Base-by-base conservation (phyloP, 2,797 vertebrate genomes). In the Chloroceryle inda region DNA sequence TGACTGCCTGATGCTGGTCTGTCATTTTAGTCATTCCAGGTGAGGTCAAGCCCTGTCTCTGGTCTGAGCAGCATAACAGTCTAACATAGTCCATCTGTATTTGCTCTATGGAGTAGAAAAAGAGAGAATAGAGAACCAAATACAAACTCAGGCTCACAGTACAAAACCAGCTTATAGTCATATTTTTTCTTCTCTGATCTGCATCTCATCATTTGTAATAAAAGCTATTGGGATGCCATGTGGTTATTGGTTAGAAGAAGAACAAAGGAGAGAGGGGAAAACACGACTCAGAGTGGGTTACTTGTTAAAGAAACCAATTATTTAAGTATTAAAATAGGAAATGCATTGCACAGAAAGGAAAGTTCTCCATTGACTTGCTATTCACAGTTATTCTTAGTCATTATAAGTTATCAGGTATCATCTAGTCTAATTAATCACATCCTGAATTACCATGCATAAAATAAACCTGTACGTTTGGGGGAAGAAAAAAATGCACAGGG, bases 301-400 rank as follows among this genome's bases (percentile, higher is more conserved):
- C 40, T 91, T 92, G 79, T 58, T 89, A 80, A 92, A 89, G 76
- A 85, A 82, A 42, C 44, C 55, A 26, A 66, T 79, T 89, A 62
- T 89, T 91, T 94, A 67, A 80, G 37, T 68, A 78, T 74, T 94
- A 75, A 89, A 91, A 83, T 73, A 86, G 29, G 33, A 79, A 91
- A 92, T 26, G 47, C 22, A 88, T 68, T 86, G 13, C 22, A 73
- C 33, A 85, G 56, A 78, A 95, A 72, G 21, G 24, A 47, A 85
- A 71, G 19, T 31, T 59, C 33, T 92, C 49, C 27, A 69, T 67
- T 61, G 56, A 88, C 42, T 37, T 83, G 31, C 35, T 93, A 33
- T 79, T 80, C 64, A 64, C 21, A 80, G 55, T 74, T 79, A 55
- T 69, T 90, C 17, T 61, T 84, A 71, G 31, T 68, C 58, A 91